Evolutionary conservation across 2,113 vertebrate species (phyloP).

Genomic region (Labeo catla): DNA sequence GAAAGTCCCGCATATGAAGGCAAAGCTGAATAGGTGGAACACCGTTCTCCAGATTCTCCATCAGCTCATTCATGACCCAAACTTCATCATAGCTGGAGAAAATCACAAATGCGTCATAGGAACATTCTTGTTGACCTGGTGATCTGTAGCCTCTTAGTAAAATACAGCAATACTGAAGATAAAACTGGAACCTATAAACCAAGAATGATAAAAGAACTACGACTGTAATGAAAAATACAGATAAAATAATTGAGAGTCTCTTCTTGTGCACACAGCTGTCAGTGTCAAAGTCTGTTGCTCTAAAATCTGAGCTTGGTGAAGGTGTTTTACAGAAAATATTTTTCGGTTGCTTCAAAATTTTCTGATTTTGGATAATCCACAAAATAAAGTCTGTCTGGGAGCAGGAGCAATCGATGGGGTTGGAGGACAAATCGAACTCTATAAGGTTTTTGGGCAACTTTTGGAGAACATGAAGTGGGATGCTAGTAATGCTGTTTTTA

Average conservation of each 20-base stretch:
- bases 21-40: slow-evolving; percentile 54
- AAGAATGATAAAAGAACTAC: too few species aligned
- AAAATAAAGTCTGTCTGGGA: slow-evolving; percentile 40
- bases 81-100: slow-evolving; percentile 40
- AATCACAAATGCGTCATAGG: slow-evolving; percentile 59
- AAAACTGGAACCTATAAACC: too few species aligned
- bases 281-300: slow-evolving; percentile 44
- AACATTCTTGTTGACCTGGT: slow-evolving; percentile 42
- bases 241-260: too few species aligned
- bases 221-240: too few species aligned
- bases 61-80: slow-evolving; percentile 58
- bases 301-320: not conserved
- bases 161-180: too few species aligned
- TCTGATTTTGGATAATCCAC: slow-evolving; percentile 43
- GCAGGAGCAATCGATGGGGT: slow-evolving; percentile 56
- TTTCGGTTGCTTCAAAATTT: slow-evolving; percentile 9
- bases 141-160: slow-evolving; percentile 36
- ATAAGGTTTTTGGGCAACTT: too few species aligned
- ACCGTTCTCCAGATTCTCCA: slow-evolving; percentile 57
- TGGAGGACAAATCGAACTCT: slow-evolving; percentile 29
- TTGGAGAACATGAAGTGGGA: slow-evolving; percentile 25
- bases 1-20: slow-evolving; percentile 47
- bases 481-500: slow-evolving; percentile 69
- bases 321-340: slow-evolving; percentile 37
- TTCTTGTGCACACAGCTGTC: too few species aligned